phyloP scores from a whole-genome alignment of 1,140 invertebrate species.

The Bradysia coprophila region DNA sequence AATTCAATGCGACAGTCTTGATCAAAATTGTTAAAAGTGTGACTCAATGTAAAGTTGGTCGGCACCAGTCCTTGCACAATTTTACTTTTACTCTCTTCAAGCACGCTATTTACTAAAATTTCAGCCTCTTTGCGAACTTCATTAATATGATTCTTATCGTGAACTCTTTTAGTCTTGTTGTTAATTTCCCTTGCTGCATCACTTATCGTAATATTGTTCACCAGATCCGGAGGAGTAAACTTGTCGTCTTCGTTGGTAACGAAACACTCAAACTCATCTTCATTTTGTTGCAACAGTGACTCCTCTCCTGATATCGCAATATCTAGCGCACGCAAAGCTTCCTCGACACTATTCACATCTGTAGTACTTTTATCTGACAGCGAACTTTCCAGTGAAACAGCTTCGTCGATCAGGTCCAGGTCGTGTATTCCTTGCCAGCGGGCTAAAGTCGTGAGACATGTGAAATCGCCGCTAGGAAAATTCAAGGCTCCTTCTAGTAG shows the following conservation, averaged over 20 bases:
- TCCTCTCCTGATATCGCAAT: slow-evolving; percentile 2
- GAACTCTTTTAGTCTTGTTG: neutral
- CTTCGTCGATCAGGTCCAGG: neutral
- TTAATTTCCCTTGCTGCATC: neutral
- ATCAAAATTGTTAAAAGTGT: too few species aligned
- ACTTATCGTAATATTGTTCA: neutral
- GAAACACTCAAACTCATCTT: neutral
- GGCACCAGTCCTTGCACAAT: too few species aligned
- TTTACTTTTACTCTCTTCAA: neutral
- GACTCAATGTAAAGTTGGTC: too few species aligned
- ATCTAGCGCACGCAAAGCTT: slow-evolving; percentile 5
- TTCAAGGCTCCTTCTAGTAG: too few species aligned
- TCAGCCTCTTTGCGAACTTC: neutral
- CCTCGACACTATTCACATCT: slow-evolving; percentile 4
- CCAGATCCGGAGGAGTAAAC: neutral
- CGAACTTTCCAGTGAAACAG: neutral
- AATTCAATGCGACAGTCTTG: too few species aligned
- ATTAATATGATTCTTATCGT: neutral
- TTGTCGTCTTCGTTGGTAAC: neutral
- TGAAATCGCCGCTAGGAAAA: too few species aligned
- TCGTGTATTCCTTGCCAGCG: too few species aligned
- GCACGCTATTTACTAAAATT: slow-evolving; percentile 2
- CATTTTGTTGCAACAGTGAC: neutral
- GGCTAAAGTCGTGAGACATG: too few species aligned
- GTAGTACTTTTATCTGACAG: neutral